Evolutionary conservation across 2,797 vertebrate species (phyloP), one percentile per base, ranked within the genome.

Genomic region (Cossypha dichroa): DNA sequence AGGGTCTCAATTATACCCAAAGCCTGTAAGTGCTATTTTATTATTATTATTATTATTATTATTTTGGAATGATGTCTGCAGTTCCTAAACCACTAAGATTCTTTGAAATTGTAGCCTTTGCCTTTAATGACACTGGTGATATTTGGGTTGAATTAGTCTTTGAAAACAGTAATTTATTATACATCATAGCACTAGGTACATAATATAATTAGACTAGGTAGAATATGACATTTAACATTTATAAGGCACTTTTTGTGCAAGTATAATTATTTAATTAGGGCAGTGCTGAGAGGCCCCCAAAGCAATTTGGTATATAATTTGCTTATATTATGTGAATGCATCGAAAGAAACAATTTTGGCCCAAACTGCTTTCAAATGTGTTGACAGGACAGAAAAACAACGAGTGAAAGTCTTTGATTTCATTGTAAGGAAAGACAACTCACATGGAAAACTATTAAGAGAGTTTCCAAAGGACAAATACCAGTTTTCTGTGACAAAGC

Each of bases 211-310:
- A 87, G 48, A 85, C 83, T 67, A 87, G 64, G 67, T 88, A 68
- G 54, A 93, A 59, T 75, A 74, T 51, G 31, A 62, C 16, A 84
- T 88, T 84, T 90, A 94, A 85, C 83, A 75, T 94, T 85, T 83
- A 81, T 80, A 90, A 81, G 33, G 23, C 12, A 78, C 11, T 81
- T 93, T 86, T 84, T 86, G 28, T 72, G 17, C 43, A 59, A 75
- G 18, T 84, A 29, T 68, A 83, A 75, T 91, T 91, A 83, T 83
- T 96, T 93, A 84, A 95, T 94, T 81, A 66, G 8, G 22, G 8
- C 16, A 81, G 33, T 55, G 58, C 15, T 84, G 48, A 69, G 51
- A 84, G 36, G 2, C 3, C 13, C n/a, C 31, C 10, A 93, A 67
- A 86, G 48, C 31, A 74, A 54, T 34, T 56, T 8, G 49, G 16